Conservation (phyloP, 1,140 invertebrate species). For the Pteromalus puparum region DNA sequence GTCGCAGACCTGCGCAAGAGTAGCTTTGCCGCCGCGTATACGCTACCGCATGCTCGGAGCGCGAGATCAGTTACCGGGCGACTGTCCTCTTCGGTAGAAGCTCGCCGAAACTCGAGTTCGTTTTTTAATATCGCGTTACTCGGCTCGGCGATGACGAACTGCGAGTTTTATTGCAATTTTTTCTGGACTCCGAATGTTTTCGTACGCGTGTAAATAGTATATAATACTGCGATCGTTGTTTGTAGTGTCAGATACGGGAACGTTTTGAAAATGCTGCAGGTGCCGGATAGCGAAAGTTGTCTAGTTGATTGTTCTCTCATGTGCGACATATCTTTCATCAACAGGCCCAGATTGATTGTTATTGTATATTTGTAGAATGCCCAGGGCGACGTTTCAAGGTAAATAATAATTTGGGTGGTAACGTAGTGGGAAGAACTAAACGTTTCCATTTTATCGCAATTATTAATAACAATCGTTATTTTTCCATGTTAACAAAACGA, state of each 20-base stretch:
- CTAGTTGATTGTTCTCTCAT: background rate
- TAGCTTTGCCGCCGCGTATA: background rate
- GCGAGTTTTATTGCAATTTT: background rate
- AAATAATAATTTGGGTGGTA: background rate
- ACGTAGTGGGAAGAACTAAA: too few species aligned
- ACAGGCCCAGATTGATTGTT: background rate
- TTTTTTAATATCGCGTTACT: too few species aligned
- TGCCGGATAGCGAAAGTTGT: background rate
- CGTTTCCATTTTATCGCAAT: too few species aligned
- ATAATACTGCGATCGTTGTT: background rate
- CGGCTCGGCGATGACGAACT: background rate
- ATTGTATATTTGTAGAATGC: background rate
- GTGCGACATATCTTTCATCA: background rate
- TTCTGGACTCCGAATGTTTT: too few species aligned
- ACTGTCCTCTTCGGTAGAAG: background rate
- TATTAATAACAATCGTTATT: too few species aligned
- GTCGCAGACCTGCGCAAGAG: constrained; percentile 4
- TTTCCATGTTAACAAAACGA: too few species aligned
- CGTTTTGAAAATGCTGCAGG: background rate
- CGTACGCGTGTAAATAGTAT: too few species aligned
- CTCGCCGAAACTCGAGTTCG: background rate
- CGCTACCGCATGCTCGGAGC: background rate
- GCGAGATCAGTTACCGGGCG: constrained; percentile 7
- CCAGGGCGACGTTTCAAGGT: background rate
- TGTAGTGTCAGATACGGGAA: background rate